Percentiles rank a stretch among this genome's conserved stretches.
Evolutionary conservation across 1,140 invertebrate genomes (phyloP).

Genomic region (Ips typographus): DNA sequence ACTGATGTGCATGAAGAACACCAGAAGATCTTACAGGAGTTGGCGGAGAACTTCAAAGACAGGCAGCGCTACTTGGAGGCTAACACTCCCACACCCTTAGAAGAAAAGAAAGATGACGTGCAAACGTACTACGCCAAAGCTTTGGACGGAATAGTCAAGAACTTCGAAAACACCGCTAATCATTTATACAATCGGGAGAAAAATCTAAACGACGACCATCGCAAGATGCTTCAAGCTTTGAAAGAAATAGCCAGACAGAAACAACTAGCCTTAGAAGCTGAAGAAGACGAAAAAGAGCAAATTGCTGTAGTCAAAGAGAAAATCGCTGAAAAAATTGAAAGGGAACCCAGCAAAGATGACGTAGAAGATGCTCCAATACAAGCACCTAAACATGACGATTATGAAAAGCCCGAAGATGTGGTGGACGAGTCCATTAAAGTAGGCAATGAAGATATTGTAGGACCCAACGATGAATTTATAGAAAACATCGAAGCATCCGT

Average conservation of each 20-base stretch:
- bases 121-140: slow-evolving; percentile 1
- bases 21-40: slow-evolving; percentile 15
- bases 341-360: not conserved
- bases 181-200: not conserved
- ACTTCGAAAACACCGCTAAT: slow-evolving; percentile 7
- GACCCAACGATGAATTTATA: slow-evolving; percentile 7
- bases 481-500: not conserved
- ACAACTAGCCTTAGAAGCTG: not conserved
- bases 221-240: slow-evolving; percentile 19
- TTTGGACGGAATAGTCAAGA: slow-evolving; percentile 17
- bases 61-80: not conserved
- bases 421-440: slow-evolving; percentile 16
- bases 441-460: slow-evolving; percentile 22
- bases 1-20: slow-evolving; percentile 8
- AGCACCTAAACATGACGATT: not conserved
- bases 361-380: slow-evolving; percentile 1
- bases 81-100: not conserved
- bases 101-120: slow-evolving; percentile 6
- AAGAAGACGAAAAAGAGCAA: slow-evolving; percentile 23
- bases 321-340: not conserved
- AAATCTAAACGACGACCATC: slow-evolving; percentile 5
- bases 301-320: not conserved
- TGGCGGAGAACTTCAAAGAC: slow-evolving; percentile 5
- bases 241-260: slow-evolving; percentile 8
- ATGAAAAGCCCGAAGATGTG: not conserved